phyloP scores from a whole-genome alignment of 2,113 vertebrate genomes.

The Craseonycteris thonglongyai region DNA sequence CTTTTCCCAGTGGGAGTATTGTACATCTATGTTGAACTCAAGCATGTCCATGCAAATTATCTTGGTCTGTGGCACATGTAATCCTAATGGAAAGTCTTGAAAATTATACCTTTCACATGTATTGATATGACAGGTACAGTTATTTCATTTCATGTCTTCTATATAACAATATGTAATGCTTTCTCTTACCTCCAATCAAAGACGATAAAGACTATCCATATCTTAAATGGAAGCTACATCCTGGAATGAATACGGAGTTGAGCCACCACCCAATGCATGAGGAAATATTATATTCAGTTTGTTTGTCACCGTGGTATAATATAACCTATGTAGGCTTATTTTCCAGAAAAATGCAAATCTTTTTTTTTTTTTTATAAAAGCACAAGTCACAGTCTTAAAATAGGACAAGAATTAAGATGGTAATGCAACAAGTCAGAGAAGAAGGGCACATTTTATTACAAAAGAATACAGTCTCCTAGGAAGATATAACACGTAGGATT shows the following conservation, averaged over 20 bases:
- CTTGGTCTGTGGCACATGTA: neutral
- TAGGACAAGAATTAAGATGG: neutral
- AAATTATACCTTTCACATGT: neutral
- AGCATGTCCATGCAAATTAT: neutral
- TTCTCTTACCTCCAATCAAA: neutral
- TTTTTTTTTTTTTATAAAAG: too few relatives aligned
- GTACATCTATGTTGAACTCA: neutral
- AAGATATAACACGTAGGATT: neutral
- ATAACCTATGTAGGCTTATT: neutral
- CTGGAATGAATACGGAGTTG: neutral
- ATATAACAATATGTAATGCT: neutral
- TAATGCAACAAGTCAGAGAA: neutral
- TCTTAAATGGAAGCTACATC: neutral
- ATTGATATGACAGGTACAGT: neutral
- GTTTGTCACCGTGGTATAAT: neutral
- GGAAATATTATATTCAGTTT: neutral
- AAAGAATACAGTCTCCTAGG: neutral
- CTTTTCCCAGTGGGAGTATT: neutral
- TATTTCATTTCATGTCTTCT: neutral
- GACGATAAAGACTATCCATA: neutral
- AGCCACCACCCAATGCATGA: neutral
- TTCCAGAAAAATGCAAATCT: neutral
- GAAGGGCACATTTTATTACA: neutral
- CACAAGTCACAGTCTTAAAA: neutral
- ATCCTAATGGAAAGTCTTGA: neutral